These are phyloP conservation scores for Eptatretus burgeri DNA, from an alignment of 2,113 vertebrate species.

Conservation along the genomic window DNA sequence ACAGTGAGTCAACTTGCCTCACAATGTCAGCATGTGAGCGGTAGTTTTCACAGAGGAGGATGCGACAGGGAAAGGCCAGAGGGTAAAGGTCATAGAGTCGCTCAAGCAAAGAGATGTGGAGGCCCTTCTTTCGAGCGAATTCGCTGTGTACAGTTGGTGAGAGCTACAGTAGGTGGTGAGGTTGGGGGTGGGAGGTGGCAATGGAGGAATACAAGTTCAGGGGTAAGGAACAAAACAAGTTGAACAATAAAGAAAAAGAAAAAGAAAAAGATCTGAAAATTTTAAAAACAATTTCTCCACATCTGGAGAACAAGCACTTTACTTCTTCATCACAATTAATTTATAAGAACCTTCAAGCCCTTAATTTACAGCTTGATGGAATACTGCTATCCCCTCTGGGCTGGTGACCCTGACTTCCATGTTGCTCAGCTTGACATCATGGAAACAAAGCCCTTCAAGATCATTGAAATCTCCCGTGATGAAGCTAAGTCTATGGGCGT, in stretches of 20 bases:
- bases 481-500: no score
- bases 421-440: neutral
- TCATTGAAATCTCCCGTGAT: no score
- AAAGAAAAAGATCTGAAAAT: slow-evolving; percentile 1
- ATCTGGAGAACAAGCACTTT: no score
- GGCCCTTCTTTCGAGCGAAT: slow-evolving; percentile 86
- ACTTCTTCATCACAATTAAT: neutral
- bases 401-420: no score
- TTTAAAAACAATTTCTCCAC: neutral
- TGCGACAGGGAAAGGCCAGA: slow-evolving; percentile 65
- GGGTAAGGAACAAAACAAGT: no score
- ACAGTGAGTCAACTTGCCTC: slow-evolving; percentile 63
- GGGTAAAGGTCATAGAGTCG: slow-evolving; percentile 94
- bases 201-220: no score
- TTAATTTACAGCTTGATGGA: no score
- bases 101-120: slow-evolving; percentile 75
- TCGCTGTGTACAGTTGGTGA: slow-evolving; percentile 98
- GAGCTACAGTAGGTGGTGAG: slow-evolving; percentile 27
- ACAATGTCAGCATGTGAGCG: slow-evolving; percentile 99
- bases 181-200: no score
- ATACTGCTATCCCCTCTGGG: no score
- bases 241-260: slow-evolving; percentile 17
- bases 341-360: no score
- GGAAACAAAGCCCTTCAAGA: no score
- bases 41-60: slow-evolving; percentile 98